Evolutionary conservation across 2,888 invertebrate species (phyloP).

Genomic region (Drosophila dives): DNA sequence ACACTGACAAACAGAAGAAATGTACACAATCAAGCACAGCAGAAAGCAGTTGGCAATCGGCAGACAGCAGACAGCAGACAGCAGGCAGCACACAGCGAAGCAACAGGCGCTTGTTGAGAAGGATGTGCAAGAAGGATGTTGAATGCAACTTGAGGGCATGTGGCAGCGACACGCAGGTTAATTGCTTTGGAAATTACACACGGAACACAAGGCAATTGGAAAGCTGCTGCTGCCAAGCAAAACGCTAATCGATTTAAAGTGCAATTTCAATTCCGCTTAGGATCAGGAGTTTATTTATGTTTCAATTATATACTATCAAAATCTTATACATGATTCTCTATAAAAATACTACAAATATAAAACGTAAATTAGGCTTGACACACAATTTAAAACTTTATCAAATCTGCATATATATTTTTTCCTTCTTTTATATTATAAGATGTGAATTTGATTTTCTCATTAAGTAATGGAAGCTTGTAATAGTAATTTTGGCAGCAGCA

Average conservation of each 20-base stretch:
- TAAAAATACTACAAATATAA: neutral
- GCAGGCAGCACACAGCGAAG: slow-evolving; percentile 29
- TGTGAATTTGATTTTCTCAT: neutral
- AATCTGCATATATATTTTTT: neutral
- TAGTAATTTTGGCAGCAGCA: neutral
- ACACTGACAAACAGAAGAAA: slow-evolving; percentile 18
- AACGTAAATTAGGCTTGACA: no score
- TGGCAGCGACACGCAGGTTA: slow-evolving; percentile 57
- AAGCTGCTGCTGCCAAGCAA: slow-evolving; percentile 19
- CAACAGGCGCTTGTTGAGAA: slow-evolving; percentile 33
- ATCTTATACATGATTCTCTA: neutral
- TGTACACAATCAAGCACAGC: slow-evolving; percentile 9
- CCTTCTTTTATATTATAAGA: neutral
- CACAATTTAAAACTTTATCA: no score
- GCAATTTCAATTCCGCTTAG: slow-evolving; percentile 60
- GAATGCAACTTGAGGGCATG: slow-evolving; percentile 46
- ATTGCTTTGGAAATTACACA: slow-evolving; percentile 78
- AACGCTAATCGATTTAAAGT: slow-evolving; percentile 70
- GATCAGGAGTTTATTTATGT: neutral
- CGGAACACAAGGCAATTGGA: slow-evolving; percentile 41
- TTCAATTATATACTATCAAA: slow-evolving; percentile 1
- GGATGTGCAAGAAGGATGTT: slow-evolving; percentile 55
- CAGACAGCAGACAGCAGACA: neutral
- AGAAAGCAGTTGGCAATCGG: slow-evolving; percentile 11
- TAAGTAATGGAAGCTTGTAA: neutral